Evolutionary conservation across 2,888 invertebrate species (phyloP), one percentile per base, ranked within the genome.

Genomic region (Hirtodrosophila trivittata): DNA sequence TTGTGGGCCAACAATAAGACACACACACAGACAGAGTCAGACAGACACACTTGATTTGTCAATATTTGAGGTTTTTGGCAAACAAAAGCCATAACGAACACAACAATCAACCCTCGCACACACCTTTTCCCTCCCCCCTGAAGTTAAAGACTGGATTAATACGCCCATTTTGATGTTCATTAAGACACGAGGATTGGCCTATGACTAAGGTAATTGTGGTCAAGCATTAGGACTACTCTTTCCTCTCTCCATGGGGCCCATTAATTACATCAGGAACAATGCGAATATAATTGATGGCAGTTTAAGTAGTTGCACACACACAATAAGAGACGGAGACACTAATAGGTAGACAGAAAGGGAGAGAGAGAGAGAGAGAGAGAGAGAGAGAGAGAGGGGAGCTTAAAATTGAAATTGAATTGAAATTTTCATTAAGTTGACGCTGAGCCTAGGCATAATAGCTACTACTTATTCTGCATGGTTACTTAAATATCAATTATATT

Each of bases 1-100:
- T 62, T 56, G 60, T 78, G 76, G 59, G 76, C 62, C 69, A 69
- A 58, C 50, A 45, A 32, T 66, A 55, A 64, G 37, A 42, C 55
- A 39, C 25, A 46, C 35, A 47, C 47, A 47, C 26, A 45, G 39
- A 50, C 42, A 21, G 54, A 28, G 9, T 12, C 32, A 28, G 6
- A 39, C 43, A 28, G 49, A 3, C 13, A 26, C n/a, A 38, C 10
- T 10, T 10, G 56, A 64, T 64, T 74, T 41, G 66, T 57, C 66
- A 74, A 70, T 69, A 74, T 72, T 72, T 66, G 56, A 33, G 5
- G 26, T 21, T 68, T 13, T 38, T 14, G 37, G 50, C 32, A 38
- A 66, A 74, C 54, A 52, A 52, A 41, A 37, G 14, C 41, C 37
- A 45, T 50, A 69, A 46, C 26, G 30, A 37, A 35, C 13, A 7